These are phyloP conservation scores for Calliopum simillimum DNA, from an alignment of 2,888 invertebrate genomes.

Conservation along the genomic window DNA sequence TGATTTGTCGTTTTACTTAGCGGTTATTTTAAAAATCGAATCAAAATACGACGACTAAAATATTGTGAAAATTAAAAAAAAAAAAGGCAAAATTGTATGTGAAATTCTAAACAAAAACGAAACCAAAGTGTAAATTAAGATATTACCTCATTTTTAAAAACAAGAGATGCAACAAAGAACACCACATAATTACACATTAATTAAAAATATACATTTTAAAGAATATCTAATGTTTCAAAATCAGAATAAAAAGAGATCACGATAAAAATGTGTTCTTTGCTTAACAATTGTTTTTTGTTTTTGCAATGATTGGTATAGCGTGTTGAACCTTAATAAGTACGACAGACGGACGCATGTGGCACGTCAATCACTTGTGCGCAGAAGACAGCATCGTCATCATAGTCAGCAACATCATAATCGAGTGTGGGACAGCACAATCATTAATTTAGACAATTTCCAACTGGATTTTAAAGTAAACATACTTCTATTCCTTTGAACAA, in stretches of 20 bases:
- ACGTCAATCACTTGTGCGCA: slow-evolving; percentile 24
- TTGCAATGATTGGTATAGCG: slow-evolving; percentile 14
- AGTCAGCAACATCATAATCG: background rate
- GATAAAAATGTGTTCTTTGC: slow-evolving; percentile 23
- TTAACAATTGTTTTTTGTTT: slow-evolving; percentile 33
- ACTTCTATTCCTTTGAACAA: no score
- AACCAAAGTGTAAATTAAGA: slow-evolving; percentile 25
- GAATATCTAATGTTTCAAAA: slow-evolving; percentile 10
- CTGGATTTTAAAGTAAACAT: no score
- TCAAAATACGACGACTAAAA: background rate
- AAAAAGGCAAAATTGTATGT: slow-evolving; percentile 5
- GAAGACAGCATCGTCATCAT: slow-evolving; percentile 12
- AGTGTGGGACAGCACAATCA: no score
- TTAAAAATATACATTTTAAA: background rate
- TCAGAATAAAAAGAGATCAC: slow-evolving; percentile 1
- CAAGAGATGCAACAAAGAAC: background rate
- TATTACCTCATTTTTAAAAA: slow-evolving; percentile 22
- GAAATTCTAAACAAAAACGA: background rate
- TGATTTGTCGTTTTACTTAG: background rate
- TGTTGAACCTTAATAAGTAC: slow-evolving; percentile 13
- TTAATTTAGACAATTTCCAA: no score
- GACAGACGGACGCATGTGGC: slow-evolving; percentile 30
- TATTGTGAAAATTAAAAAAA: background rate
- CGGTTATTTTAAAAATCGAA: slow-evolving; percentile 24
- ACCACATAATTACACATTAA: slow-evolving; percentile 16